Evolutionary conservation across 2,113 vertebrate genomes (phyloP), one percentile per base, ranked within the genome.

Genomic region (Tauraco erythrolophus): DNA sequence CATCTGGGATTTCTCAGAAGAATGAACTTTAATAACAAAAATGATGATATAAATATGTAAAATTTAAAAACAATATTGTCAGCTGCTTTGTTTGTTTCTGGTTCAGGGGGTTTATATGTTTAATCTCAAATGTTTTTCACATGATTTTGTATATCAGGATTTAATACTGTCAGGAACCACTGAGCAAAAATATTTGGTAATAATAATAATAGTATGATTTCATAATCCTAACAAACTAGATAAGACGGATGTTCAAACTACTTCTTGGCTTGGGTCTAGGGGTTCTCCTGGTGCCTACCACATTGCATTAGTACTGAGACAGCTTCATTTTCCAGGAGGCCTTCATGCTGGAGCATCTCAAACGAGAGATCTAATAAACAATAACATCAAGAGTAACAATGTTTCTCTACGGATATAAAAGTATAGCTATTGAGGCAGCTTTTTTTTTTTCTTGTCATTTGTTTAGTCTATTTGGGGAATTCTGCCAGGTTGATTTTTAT

Each of bases 1-100:
- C 91, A 70, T 95, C 96, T 95, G 96, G 48, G 69, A 84, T 84
- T 92, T 87, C 77, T 95, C 77, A 70, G 68, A 61, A 80, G 81
- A 94, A 79, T 88, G 66, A 92, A 72, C 77, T 96, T 95, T 66
- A 94, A 88, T 94, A 84, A 79, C 58, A 89, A 89, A 95, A 94
- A 72, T 16, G n/a, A 88, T 91, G 50, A 91, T 61, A 92, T 61
- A 95, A 96, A 92, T 88, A 96, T 35, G 81, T 61, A 74, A 88
- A 91, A 76, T 89, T 54, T 23, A 91, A 82, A 88, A 76, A 1
- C 25, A 86, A 4, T 50, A 31, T 37, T 50, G 53, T 82, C 58
- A 79, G 78, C 28, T 0, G 0, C 89, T 94, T 93, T 62, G 41
- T 71, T 76, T 89, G 27, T 78, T 94, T 75, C 81, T 91, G 65